These are phyloP conservation scores for Lymantria dispar DNA, from an alignment of 2,888 invertebrate species.

Conservation along the genomic window DNA sequence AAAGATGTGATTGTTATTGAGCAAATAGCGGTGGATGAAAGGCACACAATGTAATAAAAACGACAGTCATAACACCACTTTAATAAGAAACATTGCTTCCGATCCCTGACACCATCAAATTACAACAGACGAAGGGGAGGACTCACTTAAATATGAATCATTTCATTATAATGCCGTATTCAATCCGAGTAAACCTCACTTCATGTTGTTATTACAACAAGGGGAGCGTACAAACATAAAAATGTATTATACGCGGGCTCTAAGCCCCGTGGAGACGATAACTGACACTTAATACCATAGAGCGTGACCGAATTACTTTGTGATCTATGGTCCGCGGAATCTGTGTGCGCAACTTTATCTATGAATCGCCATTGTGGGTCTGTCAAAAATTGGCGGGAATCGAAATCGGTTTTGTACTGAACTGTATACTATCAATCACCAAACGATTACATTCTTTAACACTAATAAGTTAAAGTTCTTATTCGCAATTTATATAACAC, in stretches of 20 bases:
- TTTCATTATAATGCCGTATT: conserved; percentile 82
- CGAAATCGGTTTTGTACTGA: conserved; percentile 47
- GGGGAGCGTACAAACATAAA: conserved; percentile 73
- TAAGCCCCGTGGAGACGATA: conserved; percentile 80
- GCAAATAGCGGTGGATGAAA: conserved; percentile 28
- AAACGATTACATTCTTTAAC: conserved; percentile 44
- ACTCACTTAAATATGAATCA: conserved; percentile 83
- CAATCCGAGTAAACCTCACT: conserved; percentile 81
- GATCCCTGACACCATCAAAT: conserved; percentile 75
- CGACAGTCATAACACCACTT: conserved; percentile 72
- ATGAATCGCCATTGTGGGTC: conserved; percentile 54
- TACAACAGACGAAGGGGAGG: conserved; percentile 69
- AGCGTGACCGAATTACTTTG: conserved; percentile 81
- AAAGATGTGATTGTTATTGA: conserved; percentile 10
- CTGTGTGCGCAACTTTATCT: conserved; percentile 61
- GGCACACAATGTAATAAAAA: conserved; percentile 56
- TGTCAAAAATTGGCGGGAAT: conserved; percentile 65
- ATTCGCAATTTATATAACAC: conserved; percentile 35
- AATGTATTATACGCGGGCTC: conserved; percentile 64
- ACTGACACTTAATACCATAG: conserved; percentile 81
- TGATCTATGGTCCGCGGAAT: conserved; percentile 77
- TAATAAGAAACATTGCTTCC: conserved; percentile 81
- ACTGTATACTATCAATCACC: conserved; percentile 33
- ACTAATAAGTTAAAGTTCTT: conserved; percentile 40
- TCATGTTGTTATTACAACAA: conserved; percentile 77